phyloP scores from a whole-genome alignment of 2,888 invertebrate species.

The Drosophila sordidula region DNA sequence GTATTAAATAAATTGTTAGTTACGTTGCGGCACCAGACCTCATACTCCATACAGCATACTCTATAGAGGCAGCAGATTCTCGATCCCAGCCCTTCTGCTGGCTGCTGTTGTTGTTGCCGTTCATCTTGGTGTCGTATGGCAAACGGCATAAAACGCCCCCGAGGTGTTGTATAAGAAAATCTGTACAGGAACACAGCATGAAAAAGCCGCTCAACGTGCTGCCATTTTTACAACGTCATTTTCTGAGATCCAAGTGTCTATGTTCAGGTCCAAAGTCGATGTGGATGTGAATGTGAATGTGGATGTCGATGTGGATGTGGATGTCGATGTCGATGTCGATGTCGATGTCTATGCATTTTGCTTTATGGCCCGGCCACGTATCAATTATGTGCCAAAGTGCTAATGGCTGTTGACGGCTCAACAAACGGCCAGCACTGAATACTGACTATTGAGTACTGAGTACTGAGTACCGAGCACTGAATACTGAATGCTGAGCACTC shows the following conservation, averaged over 20 bases:
- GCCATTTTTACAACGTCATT: constrained; percentile 77
- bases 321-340: constrained; percentile 34
- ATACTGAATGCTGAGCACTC: constrained; percentile 15
- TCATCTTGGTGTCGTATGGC: constrained; percentile 73
- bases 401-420: constrained; percentile 83
- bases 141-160: constrained; percentile 74
- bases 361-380: constrained; percentile 80
- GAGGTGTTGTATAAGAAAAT: constrained; percentile 76
- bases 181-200: constrained; percentile 52
- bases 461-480: not conserved
- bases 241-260: constrained; percentile 56
- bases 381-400: constrained; percentile 84
- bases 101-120: constrained; percentile 27
- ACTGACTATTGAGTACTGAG: constrained; percentile 11
- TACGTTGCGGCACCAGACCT: constrained; percentile 70
- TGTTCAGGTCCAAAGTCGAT: constrained; percentile 29
- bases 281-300: constrained; percentile 28
- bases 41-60: constrained; percentile 18
- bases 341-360: constrained; percentile 67
- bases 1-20: constrained; percentile 84
- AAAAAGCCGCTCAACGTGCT: constrained; percentile 64
- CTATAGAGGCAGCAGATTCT: constrained; percentile 17
- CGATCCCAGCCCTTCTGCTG: constrained; percentile 51
- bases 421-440: constrained; percentile 46
- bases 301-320: constrained; percentile 19